Conservation (phyloP, 2,797 vertebrate genomes). For the Myripristis murdjan region DNA sequence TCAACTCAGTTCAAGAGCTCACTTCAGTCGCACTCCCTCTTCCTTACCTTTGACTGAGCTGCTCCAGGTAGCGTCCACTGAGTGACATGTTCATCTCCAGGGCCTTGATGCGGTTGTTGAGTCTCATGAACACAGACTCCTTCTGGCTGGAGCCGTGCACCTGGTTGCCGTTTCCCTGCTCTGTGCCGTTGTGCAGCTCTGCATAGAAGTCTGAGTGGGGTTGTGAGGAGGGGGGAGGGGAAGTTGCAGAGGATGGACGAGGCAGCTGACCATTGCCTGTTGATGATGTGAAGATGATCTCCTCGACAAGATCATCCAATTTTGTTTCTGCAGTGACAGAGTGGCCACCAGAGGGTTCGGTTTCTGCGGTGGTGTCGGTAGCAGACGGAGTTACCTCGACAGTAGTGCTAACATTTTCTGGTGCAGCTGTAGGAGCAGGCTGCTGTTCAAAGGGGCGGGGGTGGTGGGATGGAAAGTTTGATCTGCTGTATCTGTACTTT, state of each 20-base stretch:
- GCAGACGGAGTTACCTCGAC: constrained; percentile 18
- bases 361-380: constrained; percentile 37
- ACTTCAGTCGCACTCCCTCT: too few species aligned
- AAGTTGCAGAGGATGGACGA: constrained; percentile 74
- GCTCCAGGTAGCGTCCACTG: constrained; percentile 96
- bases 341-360: constrained; percentile 24
- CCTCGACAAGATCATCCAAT: constrained; percentile 85
- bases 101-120: constrained; percentile 98
- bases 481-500: constrained; percentile 30
- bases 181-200: constrained; percentile 90
- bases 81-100: constrained; percentile 99
- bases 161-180: constrained; percentile 85
- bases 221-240: constrained; percentile 26
- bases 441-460: constrained; percentile 51
- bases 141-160: constrained; percentile 95
- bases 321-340: constrained; percentile 40
- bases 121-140: constrained; percentile 98
- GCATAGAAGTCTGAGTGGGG: constrained; percentile 92
- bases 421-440: constrained; percentile 57
- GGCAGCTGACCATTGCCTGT: constrained; percentile 69
- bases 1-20: too few species aligned
- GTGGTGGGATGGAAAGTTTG: constrained; percentile 10
- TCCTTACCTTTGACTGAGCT: constrained; percentile 95
- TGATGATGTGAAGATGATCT: constrained; percentile 71
- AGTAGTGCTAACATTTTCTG: constrained; percentile 16